A percentile compares a stretch with the other conserved stretches of the same genome.
Conservation (phyloP, 2,113 vertebrate species). For the Lontra canadensis region DNA sequence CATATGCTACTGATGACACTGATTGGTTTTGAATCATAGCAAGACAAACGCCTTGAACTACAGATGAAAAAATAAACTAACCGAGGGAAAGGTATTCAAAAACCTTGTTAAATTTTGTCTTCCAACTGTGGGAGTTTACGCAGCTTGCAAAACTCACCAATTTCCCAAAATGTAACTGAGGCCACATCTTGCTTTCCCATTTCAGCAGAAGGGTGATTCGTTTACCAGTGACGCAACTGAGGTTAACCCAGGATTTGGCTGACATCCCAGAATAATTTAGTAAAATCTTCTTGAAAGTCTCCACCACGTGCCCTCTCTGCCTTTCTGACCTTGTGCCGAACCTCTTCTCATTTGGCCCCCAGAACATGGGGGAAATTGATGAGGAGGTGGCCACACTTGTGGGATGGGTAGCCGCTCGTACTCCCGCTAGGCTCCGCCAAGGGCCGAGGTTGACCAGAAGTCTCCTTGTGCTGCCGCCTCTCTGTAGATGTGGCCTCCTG, state of each 20-base stretch:
- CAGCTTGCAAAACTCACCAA: background rate
- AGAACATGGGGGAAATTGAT: background rate
- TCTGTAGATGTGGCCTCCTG: background rate
- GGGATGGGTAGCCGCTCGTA: background rate
- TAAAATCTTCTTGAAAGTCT: conserved; percentile 23
- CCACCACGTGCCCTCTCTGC: background rate
- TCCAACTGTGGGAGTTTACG: background rate
- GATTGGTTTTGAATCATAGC: background rate
- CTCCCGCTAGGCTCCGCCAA: background rate
- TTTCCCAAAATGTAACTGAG: background rate
- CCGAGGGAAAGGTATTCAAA: background rate
- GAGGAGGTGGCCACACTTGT: background rate
- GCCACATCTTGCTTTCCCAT: background rate
- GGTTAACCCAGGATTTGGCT: conserved; percentile 70
- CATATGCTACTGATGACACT: too few species aligned
- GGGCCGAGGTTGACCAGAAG: background rate
- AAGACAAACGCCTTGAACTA: background rate
- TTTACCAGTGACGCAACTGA: conserved; percentile 63
- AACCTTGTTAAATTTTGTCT: background rate
- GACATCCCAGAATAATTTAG: conserved; percentile 57
- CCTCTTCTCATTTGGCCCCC: background rate
- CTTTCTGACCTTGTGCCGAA: background rate
- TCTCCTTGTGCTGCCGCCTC: background rate
- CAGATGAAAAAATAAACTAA: background rate
- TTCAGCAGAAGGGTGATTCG: conserved; percentile 43